Conservation (phyloP, 2,113 vertebrate genomes). For the Tragelaphus imberbis region DNA sequence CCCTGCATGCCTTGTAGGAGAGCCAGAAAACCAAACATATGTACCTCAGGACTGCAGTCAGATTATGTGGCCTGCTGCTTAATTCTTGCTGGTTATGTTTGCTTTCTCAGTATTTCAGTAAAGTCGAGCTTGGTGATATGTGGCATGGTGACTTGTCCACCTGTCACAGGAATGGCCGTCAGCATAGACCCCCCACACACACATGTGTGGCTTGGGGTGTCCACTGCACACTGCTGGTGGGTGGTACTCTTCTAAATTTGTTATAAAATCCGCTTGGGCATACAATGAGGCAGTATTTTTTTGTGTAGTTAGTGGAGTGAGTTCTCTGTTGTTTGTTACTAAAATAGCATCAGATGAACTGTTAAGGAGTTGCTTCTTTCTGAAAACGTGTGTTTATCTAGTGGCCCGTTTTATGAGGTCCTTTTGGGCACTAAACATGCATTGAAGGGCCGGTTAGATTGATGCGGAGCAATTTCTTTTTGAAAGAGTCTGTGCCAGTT, state of each 20-base stretch:
- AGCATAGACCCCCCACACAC: background rate
- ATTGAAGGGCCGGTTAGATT: slow-evolving; percentile 53
- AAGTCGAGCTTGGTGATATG: background rate
- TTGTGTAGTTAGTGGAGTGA: background rate
- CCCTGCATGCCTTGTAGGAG: background rate
- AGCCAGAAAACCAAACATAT: background rate
- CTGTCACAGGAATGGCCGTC: slow-evolving; percentile 28
- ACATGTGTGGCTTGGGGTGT: background rate
- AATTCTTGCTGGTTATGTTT: background rate
- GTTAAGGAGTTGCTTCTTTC: slow-evolving; percentile 41
- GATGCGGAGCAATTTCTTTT: slow-evolving; percentile 67
- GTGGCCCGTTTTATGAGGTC: slow-evolving; percentile 54
- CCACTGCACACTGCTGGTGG: background rate
- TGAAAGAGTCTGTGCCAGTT: slow-evolving; percentile 66
- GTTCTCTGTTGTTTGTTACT: slow-evolving; percentile 16
- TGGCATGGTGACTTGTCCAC: background rate
- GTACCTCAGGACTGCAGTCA: background rate
- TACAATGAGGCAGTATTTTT: background rate
- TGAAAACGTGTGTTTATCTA: slow-evolving; percentile 64
- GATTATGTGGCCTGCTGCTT: background rate
- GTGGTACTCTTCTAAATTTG: background rate
- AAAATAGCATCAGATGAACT: slow-evolving; percentile 56
- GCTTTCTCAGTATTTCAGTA: background rate
- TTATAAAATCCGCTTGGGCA: background rate
- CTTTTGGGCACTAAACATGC: slow-evolving; percentile 30